Percentiles rank a stretch among this genome's conserved stretches.
Evolutionary conservation across 1,140 invertebrate species (phyloP).

Genomic region (Leguminivora glycinivorella): DNA sequence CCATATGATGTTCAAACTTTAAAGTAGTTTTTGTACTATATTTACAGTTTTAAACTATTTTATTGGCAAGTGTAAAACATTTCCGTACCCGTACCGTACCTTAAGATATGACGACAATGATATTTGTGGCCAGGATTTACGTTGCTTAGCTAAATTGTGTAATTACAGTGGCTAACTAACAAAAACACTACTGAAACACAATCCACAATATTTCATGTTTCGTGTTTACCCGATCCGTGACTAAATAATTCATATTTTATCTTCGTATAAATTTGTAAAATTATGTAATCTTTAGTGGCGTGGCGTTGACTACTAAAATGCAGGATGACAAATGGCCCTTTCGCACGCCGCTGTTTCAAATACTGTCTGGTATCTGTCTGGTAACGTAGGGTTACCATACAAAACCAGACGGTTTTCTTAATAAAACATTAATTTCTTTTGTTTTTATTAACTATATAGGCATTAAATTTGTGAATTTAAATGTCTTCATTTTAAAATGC

Average conservation of each 20-base stretch:
- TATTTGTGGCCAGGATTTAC: background rate
- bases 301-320: constrained; percentile 4
- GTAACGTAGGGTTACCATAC: background rate
- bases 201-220: background rate
- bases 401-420: background rate
- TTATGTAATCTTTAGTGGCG: constrained; percentile 3
- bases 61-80: too few relatives aligned
- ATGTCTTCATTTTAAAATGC: background rate
- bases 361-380: constrained; percentile 14
- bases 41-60: too few relatives aligned
- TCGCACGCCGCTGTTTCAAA: background rate
- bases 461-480: background rate
- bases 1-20: too few relatives aligned
- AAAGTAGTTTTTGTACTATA: too few relatives aligned
- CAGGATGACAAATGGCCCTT: constrained; percentile 7
- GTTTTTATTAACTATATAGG: background rate
- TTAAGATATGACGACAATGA: too few relatives aligned
- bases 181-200: background rate
- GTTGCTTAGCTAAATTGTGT: background rate
- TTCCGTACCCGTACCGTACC: too few relatives aligned
- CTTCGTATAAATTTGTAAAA: constrained; percentile 1
- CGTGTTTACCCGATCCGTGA: background rate
- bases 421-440: background rate
- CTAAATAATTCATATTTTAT: constrained; percentile 5
- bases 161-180: background rate